A percentile compares a stretch with the other conserved stretches of the same genome.
Evolutionary conservation across 1,140 invertebrate genomes (phyloP).

Genomic region (Zelostemma sp.): DNA sequence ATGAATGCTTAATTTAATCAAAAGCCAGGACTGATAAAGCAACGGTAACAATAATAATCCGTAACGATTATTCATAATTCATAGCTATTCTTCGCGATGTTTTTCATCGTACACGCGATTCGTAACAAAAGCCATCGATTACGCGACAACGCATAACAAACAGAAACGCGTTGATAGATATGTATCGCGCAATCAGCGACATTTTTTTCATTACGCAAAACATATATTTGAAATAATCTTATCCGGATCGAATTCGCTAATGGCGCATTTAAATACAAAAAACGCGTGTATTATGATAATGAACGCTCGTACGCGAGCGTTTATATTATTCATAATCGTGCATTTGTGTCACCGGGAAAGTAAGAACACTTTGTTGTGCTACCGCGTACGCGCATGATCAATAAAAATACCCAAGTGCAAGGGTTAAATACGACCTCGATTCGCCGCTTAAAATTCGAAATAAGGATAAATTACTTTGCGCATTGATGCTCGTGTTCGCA

Average conservation of each 20-base stretch:
- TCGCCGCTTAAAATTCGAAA: not conserved
- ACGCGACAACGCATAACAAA: too few species aligned
- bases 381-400: not conserved
- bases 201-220: not conserved
- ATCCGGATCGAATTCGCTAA: not conserved
- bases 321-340: not conserved
- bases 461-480: not conserved
- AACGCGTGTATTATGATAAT: conserved; percentile 2
- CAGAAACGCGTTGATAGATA: not conserved
- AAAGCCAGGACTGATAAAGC: too few species aligned
- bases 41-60: too few species aligned
- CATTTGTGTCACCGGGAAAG: not conserved
- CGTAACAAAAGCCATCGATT: too few species aligned
- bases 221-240: not conserved
- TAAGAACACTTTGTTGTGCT: not conserved
- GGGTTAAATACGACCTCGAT: not conserved
- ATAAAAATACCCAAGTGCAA: not conserved
- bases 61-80: too few species aligned
- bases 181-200: not conserved
- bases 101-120: too few species aligned
- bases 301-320: not conserved
- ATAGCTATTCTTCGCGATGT: too few species aligned
- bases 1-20: too few species aligned
- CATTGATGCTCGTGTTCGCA: conserved; percentile 35
- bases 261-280: conserved; percentile 2